A percentile compares a stretch with the other conserved stretches of the same genome.
Evolutionary conservation across 2,797 vertebrate genomes (phyloP).

Genomic region (Sandelia bainsii): DNA sequence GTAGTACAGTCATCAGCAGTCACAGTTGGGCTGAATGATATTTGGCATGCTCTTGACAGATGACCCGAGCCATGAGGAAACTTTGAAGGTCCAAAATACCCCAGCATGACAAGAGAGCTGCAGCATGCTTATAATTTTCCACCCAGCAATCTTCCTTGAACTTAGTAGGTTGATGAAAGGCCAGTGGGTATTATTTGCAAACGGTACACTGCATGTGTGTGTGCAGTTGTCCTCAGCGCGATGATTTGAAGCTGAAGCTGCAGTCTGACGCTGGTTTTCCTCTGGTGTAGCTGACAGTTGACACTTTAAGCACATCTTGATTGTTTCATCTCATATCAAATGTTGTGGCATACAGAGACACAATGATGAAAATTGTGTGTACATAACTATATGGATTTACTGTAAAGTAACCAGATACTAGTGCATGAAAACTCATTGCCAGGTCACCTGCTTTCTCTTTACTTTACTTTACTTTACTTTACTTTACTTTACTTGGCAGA

Average conservation of each 20-base stretch:
- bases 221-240: slow-evolving; percentile 42
- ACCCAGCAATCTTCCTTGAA: slow-evolving; percentile 28
- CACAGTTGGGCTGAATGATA: slow-evolving; percentile 50
- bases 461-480: no score
- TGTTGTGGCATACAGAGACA: no score
- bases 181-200: slow-evolving; percentile 71
- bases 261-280: slow-evolving; percentile 36
- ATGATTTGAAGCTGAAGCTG: slow-evolving; percentile 40
- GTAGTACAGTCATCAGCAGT: slow-evolving; percentile 16
- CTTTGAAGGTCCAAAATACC: slow-evolving; percentile 30
- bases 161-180: slow-evolving; percentile 51
- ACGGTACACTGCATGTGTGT: slow-evolving; percentile 67
- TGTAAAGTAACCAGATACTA: no score
- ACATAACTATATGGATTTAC: no score
- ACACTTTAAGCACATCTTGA: no score
- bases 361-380: no score
- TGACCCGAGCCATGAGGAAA: slow-evolving; percentile 46
- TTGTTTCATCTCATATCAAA: no score
- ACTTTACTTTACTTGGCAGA: no score
- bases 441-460: no score
- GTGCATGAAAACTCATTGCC: no score
- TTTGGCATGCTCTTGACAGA: slow-evolving; percentile 55
- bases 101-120: slow-evolving; percentile 35
- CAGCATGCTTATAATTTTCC: slow-evolving; percentile 13
- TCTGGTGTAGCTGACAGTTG: slow-evolving; percentile 6